A percentile compares a stretch with the other conserved stretches of the same genome.
These are phyloP conservation scores for Euzophera pinguis DNA, from an alignment of 2,888 invertebrate species.

Conservation along the genomic window DNA sequence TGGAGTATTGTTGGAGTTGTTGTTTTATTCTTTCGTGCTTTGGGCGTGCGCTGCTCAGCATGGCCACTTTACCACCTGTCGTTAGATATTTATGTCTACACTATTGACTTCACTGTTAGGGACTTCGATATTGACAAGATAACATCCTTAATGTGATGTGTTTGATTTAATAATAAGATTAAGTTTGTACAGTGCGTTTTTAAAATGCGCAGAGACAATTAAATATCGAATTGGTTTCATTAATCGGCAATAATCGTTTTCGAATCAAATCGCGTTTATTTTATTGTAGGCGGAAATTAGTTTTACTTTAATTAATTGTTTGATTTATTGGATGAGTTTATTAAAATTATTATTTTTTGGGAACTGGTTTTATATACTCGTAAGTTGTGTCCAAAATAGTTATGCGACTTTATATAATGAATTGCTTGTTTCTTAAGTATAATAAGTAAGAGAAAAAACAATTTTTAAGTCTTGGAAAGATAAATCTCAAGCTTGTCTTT, in stretches of 20 bases:
- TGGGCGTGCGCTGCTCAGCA: slow-evolving; percentile 76
- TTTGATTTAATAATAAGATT: slow-evolving; percentile 81
- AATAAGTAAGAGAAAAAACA: too few relatives aligned
- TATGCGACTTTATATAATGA: too few relatives aligned
- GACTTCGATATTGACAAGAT: slow-evolving; percentile 80
- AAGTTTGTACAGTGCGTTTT: slow-evolving; percentile 62
- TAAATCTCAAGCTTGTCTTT: too few relatives aligned
- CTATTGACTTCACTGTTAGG: slow-evolving; percentile 79
- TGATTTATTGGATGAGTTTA: not conserved
- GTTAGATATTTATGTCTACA: slow-evolving; percentile 80
- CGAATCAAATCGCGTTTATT: slow-evolving; percentile 2
- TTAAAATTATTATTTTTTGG: too few relatives aligned
- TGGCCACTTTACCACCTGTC: slow-evolving; percentile 79
- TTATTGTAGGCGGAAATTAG: not conserved
- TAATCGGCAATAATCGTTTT: slow-evolving; percentile 12
- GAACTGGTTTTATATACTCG: too few relatives aligned
- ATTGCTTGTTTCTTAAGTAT: too few relatives aligned
- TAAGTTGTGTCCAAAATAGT: too few relatives aligned
- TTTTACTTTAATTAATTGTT: not conserved
- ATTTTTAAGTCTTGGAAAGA: too few relatives aligned
- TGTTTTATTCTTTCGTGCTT: slow-evolving; percentile 37
- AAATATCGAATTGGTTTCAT: slow-evolving; percentile 34
- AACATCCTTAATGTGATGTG: slow-evolving; percentile 81
- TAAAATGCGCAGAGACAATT: slow-evolving; percentile 56
- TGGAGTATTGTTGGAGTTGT: slow-evolving; percentile 37